Conservation (phyloP, 2,888 invertebrate species). For the Syritta pipiens region DNA sequence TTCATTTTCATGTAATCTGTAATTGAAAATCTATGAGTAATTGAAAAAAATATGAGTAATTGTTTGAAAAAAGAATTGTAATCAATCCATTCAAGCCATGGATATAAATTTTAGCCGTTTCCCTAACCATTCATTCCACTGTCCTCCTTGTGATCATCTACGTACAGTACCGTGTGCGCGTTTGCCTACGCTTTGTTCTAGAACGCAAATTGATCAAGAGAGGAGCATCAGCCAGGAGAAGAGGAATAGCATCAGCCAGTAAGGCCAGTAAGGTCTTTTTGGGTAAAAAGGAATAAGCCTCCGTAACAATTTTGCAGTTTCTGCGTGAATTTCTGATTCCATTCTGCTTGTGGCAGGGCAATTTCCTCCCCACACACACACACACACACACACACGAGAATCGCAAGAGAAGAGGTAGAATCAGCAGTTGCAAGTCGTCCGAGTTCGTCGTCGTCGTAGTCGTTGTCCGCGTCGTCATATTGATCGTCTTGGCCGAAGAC, state of each 20-base stretch:
- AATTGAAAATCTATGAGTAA: too few species aligned
- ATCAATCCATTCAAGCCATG: too few species aligned
- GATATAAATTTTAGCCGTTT: too few species aligned
- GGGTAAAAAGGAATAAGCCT: slow-evolving; percentile 24
- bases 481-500: slow-evolving; percentile 56
- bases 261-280: slow-evolving; percentile 1
- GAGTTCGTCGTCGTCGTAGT: slow-evolving; percentile 31
- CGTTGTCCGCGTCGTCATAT: slow-evolving; percentile 60
- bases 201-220: slow-evolving; percentile 54
- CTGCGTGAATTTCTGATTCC: slow-evolving; percentile 64
- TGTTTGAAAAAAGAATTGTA: too few species aligned
- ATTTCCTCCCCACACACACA: slow-evolving; percentile 49
- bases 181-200: slow-evolving; percentile 49
- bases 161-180: slow-evolving; percentile 27
- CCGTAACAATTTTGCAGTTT: slow-evolving; percentile 54
- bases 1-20: too few species aligned
- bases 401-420: too few species aligned
- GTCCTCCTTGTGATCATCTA: background rate
- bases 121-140: too few species aligned
- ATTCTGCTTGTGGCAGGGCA: slow-evolving; percentile 66
- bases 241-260: background rate
- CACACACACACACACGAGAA: slow-evolving; percentile 11
- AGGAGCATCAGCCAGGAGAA: slow-evolving; percentile 20
- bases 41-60: too few species aligned
- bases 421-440: too few species aligned